Evolutionary conservation across 2,797 vertebrate species (phyloP), one percentile per base, ranked within the genome.

Genomic region (Chanos chanos): DNA sequence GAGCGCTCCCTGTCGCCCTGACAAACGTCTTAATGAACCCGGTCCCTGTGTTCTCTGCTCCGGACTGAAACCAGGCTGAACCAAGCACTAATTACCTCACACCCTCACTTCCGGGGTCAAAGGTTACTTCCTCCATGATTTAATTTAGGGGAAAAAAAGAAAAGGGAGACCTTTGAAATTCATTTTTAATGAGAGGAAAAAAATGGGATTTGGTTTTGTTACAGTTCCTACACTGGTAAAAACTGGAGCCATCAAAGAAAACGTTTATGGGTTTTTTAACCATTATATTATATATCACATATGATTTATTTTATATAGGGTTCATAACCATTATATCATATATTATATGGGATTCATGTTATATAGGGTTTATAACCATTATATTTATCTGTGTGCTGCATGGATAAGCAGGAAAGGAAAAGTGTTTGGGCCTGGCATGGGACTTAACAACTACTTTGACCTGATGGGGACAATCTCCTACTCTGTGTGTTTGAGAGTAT

Each of bases 21-120:
- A 57, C 63, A 55, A 67, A 61, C 49, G 58, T 63, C 68, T 70
- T 76, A 76, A 76, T 73, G 73, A 76, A 76, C 64, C 70, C 73
- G 66, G 52, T 67, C 66, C 67, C 61, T 72, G 54, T 25, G 58
- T 52, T 49, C 43, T 67, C 34, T 39, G 53, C 73, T 49, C 39
- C 40, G 39, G 21, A 75, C 60, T 57, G 45, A 43, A 61, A 59
- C 34, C 53, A 66, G 33, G 58, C 62, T 61, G 51, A 63, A 72
- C 64, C 50, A 51, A 68, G 40, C 60, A 1, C 70, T 76, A 76
- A 76, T 76, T 76, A 73, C 68, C 64, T 51, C 64, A 58, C 64
- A 70, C 56, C 67, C 70, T 65, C 39, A 18, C 52, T 12, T 36
- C 45, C 57, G 4, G 16, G 70, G 73, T 73, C 70, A 70, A 72